phyloP scores from a whole-genome alignment of 1,140 invertebrate genomes.

The Eupeodes corollae region DNA sequence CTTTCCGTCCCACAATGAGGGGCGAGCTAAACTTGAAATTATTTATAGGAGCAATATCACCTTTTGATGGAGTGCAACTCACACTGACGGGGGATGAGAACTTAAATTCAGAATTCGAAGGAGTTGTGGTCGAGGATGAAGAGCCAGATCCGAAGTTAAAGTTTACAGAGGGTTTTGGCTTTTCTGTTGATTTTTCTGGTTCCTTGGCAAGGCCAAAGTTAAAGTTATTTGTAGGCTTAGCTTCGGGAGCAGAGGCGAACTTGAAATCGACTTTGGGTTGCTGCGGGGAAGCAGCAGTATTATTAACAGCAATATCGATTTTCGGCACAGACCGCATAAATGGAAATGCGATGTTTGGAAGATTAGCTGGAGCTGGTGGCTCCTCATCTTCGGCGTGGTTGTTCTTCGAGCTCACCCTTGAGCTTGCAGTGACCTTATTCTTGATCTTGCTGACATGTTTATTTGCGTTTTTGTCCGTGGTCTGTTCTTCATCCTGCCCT shows the following conservation, averaged over 20 bases:
- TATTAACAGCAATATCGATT: slow-evolving; percentile 42
- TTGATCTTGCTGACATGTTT: slow-evolving; percentile 41
- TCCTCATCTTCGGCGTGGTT: slow-evolving; percentile 35
- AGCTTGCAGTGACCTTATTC: slow-evolving; percentile 23
- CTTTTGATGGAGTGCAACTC: not conserved
- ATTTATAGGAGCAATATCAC: slow-evolving; percentile 20
- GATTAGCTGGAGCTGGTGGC: slow-evolving; percentile 40
- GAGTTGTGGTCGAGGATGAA: not conserved
- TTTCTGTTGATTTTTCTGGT: not conserved
- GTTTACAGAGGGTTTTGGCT: not conserved
- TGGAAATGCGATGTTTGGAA: slow-evolving; percentile 49
- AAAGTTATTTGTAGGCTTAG: slow-evolving; percentile 1
- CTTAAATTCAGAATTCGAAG: slow-evolving; percentile 3
- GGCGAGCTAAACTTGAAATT: slow-evolving; percentile 47
- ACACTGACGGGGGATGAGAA: slow-evolving; percentile 7
- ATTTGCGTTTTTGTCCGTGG: slow-evolving; percentile 16
- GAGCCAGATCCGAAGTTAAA: not conserved
- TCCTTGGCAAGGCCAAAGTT: not conserved
- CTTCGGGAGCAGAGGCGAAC: not conserved
- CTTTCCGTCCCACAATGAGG: slow-evolving; percentile 18
- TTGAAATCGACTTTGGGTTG: no score
- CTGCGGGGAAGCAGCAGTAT: not conserved
- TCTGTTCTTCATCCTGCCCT: slow-evolving; percentile 11
- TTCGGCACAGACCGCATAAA: slow-evolving; percentile 46
- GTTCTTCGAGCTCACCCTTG: slow-evolving; percentile 9